These are phyloP conservation scores for Cyprinella venusta DNA, from an alignment of 2,797 vertebrate genomes.

Conservation along the genomic window DNA sequence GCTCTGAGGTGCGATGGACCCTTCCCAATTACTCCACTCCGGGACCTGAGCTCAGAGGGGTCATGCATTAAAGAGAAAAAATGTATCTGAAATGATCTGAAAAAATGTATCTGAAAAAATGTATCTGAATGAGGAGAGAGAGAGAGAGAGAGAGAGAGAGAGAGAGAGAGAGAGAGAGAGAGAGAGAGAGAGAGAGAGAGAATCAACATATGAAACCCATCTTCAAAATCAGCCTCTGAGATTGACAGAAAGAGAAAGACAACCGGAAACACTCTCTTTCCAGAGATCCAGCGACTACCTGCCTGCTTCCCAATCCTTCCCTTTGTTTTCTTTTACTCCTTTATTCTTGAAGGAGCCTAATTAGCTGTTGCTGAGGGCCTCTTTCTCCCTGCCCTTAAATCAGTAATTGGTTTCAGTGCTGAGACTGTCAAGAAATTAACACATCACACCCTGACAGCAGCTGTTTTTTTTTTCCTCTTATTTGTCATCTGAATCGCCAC, in stretches of 20 bases:
- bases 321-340: slow-evolving; percentile 95
- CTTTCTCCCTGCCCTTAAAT: slow-evolving; percentile 98
- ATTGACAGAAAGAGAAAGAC: slow-evolving; percentile 47
- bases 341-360: slow-evolving; percentile 98
- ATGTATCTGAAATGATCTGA: slow-evolving; percentile 88
- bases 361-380: slow-evolving; percentile 93
- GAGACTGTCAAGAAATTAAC: slow-evolving; percentile 99
- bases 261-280: slow-evolving; percentile 57
- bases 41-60: slow-evolving; percentile 72
- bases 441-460: slow-evolving; percentile 99
- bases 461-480: slow-evolving; percentile 92
- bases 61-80: slow-evolving; percentile 87
- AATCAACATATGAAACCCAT: background rate
- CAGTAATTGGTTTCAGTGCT: slow-evolving; percentile 99
- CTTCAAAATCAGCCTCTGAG: slow-evolving; percentile 16
- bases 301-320: slow-evolving; percentile 75
- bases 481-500: slow-evolving; percentile 93
- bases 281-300: slow-evolving; percentile 80
- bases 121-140: slow-evolving; percentile 68
- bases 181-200: background rate
- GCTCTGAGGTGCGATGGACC: slow-evolving; percentile 73
- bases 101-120: slow-evolving; percentile 91
- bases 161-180: too few relatives aligned
- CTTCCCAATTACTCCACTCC: slow-evolving; percentile 82
- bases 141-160: background rate